These are phyloP conservation scores for Tapera naevia DNA, from an alignment of 2,797 vertebrate species.

Conservation along the genomic window DNA sequence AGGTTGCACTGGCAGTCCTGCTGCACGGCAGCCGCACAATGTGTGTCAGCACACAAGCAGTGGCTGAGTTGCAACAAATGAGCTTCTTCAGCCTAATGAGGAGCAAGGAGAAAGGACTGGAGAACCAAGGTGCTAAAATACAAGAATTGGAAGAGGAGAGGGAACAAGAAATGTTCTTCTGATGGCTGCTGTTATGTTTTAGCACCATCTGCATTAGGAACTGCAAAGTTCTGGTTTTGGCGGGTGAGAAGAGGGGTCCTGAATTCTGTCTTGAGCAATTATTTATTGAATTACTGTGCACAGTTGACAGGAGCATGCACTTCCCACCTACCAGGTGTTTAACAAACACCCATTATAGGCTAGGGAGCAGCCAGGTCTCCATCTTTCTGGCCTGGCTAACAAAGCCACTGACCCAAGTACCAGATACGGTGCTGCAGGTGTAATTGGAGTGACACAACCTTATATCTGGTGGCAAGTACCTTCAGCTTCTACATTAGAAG, in stretches of 20 bases:
- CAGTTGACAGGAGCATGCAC: fast-evolving
- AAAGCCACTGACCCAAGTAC: neutral
- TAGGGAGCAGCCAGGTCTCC: neutral
- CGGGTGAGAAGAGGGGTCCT: fast-evolving
- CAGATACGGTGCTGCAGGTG: neutral
- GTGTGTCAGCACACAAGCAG: neutral
- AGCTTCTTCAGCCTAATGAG: neutral
- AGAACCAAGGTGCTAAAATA: neutral
- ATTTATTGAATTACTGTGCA: neutral
- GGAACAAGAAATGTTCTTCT: neutral
- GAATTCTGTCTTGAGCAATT: fast-evolving
- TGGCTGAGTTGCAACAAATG: fast-evolving
- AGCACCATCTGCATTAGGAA: fast-evolving
- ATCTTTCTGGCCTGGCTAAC: neutral
- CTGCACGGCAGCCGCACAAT: fast-evolving
- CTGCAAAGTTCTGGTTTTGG: neutral
- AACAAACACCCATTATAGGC: fast-evolving
- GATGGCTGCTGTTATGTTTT: neutral
- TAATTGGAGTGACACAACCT: neutral
- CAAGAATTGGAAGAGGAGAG: neutral
- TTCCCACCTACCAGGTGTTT: neutral
- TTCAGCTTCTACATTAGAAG: neutral
- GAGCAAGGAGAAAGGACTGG: neutral
- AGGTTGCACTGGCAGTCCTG: neutral
- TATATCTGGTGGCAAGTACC: neutral